These are phyloP conservation scores for Leptonema lineaticorne DNA, from an alignment of 1,140 invertebrate species.

Conservation along the genomic window DNA sequence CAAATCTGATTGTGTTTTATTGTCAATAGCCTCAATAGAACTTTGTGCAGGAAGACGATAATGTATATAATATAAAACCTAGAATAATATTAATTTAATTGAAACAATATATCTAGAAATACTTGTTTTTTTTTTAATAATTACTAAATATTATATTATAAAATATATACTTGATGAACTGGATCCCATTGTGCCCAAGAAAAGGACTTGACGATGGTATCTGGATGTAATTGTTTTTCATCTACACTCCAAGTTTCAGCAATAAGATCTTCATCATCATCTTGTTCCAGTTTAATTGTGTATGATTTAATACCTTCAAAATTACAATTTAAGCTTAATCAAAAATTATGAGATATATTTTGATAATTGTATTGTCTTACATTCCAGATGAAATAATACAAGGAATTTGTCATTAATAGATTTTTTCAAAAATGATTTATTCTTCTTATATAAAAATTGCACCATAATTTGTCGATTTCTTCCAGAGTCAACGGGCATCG, in stretches of 20 bases:
- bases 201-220: constrained; percentile 69
- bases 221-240: constrained; percentile 57
- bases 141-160: neutral
- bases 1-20: constrained; percentile 57
- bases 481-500: constrained; percentile 59
- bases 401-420: constrained; percentile 68
- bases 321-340: no score
- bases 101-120: neutral
- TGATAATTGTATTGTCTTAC: no score
- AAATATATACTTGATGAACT: constrained; percentile 59
- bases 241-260: constrained; percentile 57
- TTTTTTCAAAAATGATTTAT: constrained; percentile 60
- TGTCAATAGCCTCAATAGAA: constrained; percentile 66
- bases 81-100: constrained; percentile 24
- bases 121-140: neutral
- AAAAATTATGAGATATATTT: no score
- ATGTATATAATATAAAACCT: constrained; percentile 79
- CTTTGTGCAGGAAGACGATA: constrained; percentile 66
- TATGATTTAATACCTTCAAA: constrained; percentile 55
- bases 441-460: constrained; percentile 76
- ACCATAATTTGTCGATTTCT: constrained; percentile 69
- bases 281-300: constrained; percentile 50
- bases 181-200: constrained; percentile 83
- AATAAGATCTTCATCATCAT: constrained; percentile 52
- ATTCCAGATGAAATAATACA: constrained; percentile 75